phyloP scores from a whole-genome alignment of 2,888 invertebrate genomes.

The Coelogynopora nodosa region DNA sequence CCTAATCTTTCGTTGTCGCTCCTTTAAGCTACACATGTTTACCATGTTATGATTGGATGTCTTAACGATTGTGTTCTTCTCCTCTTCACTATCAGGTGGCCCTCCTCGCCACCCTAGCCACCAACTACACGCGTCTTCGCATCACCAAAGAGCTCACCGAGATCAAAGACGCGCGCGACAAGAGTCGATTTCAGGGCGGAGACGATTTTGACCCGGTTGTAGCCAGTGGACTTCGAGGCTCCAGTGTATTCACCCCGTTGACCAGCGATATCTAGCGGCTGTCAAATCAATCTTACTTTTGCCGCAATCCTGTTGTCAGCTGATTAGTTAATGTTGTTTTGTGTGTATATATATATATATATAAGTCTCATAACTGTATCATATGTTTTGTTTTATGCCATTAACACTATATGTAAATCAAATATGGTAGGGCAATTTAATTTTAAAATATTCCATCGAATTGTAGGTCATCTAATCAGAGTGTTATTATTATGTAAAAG shows the following conservation, averaged over 20 bases:
- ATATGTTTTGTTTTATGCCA: no score
- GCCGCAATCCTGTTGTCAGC: no score
- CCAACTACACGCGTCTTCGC: constrained; percentile 59
- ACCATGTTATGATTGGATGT: not conserved
- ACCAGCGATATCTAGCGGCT: not conserved
- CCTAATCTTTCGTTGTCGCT: no score
- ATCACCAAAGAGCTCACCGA: constrained; percentile 59
- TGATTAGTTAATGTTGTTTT: no score
- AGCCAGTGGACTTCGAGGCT: not conserved
- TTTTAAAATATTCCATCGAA: no score
- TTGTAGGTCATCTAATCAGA: no score
- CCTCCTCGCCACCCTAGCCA: constrained; percentile 54
- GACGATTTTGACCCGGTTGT: not conserved
- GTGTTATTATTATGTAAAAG: no score
- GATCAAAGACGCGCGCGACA: constrained; percentile 57
- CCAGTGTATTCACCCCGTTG: not conserved
- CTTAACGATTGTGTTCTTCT: not conserved
- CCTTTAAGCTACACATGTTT: not conserved
- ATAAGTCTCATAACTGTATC: no score
- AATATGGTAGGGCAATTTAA: no score
- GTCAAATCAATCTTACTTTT: no score
- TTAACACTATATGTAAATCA: no score
- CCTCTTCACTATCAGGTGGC: constrained; percentile 52
- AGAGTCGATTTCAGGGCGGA: constrained; percentile 48
- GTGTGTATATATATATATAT: no score